phyloP scores from a whole-genome alignment of 2,797 vertebrate species.

The Lepus oiostolus region DNA sequence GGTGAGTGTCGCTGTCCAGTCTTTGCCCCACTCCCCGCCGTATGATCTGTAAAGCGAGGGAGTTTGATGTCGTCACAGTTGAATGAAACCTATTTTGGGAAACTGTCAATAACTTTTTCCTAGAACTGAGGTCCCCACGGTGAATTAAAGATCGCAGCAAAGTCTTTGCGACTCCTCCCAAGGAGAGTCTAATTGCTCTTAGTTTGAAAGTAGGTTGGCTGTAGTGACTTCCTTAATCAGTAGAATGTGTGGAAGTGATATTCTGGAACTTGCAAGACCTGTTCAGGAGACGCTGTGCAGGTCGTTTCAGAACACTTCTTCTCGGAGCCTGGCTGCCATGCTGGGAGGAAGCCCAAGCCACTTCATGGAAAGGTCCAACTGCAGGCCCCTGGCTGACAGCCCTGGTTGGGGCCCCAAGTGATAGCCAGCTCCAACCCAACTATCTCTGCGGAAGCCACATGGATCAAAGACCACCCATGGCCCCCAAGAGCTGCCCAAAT shows the following conservation, averaged over 20 bases:
- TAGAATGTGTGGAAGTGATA: not conserved
- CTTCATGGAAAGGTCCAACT: not conserved
- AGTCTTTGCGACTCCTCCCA: not conserved
- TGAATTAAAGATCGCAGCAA: not conserved
- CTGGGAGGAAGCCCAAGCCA: constrained; percentile 24
- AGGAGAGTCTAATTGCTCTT: not conserved
- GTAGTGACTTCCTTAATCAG: not conserved
- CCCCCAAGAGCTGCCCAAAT: not conserved
- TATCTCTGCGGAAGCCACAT: not conserved
- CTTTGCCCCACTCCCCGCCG: not conserved
- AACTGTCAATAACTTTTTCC: not conserved
- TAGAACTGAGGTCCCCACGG: not conserved
- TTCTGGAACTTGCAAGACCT: not conserved
- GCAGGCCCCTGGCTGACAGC: not conserved
- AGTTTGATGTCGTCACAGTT: not conserved
- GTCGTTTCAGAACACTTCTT: not conserved
- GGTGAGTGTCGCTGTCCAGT: not conserved
- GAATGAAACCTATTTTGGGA: constrained; percentile 46
- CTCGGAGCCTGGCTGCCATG: not conserved
- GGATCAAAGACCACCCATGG: not conserved
- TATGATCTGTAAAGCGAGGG: not conserved
- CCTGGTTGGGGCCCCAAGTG: not conserved
- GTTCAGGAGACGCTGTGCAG: not conserved
- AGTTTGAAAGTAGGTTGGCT: not conserved
- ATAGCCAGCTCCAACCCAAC: not conserved